These are phyloP conservation scores for Siniperca knerii DNA, from an alignment of 2,113 vertebrate species.

Conservation along the genomic window DNA sequence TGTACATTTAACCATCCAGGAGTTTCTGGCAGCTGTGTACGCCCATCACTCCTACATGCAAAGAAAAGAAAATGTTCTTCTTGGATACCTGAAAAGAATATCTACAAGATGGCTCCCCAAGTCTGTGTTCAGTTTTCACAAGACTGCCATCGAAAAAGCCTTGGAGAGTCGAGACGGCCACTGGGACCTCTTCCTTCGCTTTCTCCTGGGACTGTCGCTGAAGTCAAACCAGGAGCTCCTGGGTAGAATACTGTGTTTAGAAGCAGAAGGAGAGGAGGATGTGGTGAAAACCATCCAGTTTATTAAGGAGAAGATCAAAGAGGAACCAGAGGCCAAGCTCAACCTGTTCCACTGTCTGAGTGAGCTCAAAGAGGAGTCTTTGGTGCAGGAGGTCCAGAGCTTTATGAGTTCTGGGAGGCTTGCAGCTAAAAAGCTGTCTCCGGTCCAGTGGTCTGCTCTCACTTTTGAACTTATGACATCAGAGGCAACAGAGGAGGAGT, in stretches of 20 bases:
- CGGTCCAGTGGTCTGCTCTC: slow-evolving; percentile 53
- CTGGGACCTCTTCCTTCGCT: slow-evolving; percentile 61
- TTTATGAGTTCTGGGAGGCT: slow-evolving; percentile 43
- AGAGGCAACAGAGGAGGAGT: slow-evolving; percentile 37
- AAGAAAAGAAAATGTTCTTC: slow-evolving; percentile 49
- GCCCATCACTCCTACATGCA: slow-evolving; percentile 30
- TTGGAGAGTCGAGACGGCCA: slow-evolving; percentile 29
- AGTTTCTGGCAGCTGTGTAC: slow-evolving; percentile 56
- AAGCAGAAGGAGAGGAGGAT: slow-evolving; percentile 23
- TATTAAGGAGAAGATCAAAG: slow-evolving; percentile 51
- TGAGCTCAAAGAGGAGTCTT: slow-evolving; percentile 51
- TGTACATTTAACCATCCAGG: slow-evolving; percentile 59
- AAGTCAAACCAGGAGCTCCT: slow-evolving; percentile 57
- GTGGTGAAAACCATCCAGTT: slow-evolving; percentile 17
- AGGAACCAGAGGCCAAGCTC: slow-evolving; percentile 44
- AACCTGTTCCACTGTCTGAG: slow-evolving; percentile 58
- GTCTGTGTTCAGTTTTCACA: slow-evolving; percentile 51
- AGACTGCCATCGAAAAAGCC: slow-evolving; percentile 49
- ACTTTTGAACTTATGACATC: slow-evolving; percentile 58
- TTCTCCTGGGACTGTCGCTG: slow-evolving; percentile 55
- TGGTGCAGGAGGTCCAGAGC: slow-evolving; percentile 47
- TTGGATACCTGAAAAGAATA: slow-evolving; percentile 31
- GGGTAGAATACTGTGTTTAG: slow-evolving; percentile 16
- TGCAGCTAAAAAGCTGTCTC: slow-evolving; percentile 19
- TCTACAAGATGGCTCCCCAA: slow-evolving; percentile 20